Evolutionary conservation across 2,797 vertebrate genomes (phyloP), one percentile per base, ranked within the genome.

Genomic region (Cossypha niveicapilla): DNA sequence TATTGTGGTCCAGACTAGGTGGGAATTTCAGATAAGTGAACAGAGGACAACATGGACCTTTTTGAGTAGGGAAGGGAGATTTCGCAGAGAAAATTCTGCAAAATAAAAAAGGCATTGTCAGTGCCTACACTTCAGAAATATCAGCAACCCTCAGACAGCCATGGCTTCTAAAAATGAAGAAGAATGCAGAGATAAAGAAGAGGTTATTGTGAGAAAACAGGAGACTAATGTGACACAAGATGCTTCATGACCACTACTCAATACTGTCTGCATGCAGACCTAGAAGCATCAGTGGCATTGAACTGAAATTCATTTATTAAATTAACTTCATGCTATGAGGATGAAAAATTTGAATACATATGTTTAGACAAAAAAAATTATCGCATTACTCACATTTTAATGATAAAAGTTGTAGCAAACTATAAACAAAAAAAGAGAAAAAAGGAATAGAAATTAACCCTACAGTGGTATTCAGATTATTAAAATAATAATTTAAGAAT

Each of bases 21-120:
- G 8, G 14, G 13, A 74, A 63, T 54, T 77, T 88, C 44, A 62
- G 13, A 13, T 50, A 39, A 84, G 13, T 54, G 21, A 63, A 47
- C 14, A 35, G 6, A 61, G 8, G 28, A n/a, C 4, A 5, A 18
- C 5, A 18, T 6, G 10, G 1, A 3, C 22, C 9, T 63, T 21
- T 61, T 34, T 44, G 18, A 39, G 2, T 7, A 15, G 3, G 18
- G 3, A 44, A 56, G 24, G 39, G 27, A 57, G 11, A 50, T 67
- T 80, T n/a, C 48, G 7, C 8, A 45, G 48, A 66, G 28, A 6
- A n/a, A 80, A 48, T 11, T 37, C 21, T 50, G 7, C 23, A 48
- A 51, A 84, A 48, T 32, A 61, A 50, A 32, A 23, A 45, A 57
- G 12, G 2, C 9, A 32, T 12, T 32, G 5, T 51, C 48, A 35